These are phyloP conservation scores for Cotesia chilonis DNA, from an alignment of 1,140 invertebrate species.

Conservation along the genomic window DNA sequence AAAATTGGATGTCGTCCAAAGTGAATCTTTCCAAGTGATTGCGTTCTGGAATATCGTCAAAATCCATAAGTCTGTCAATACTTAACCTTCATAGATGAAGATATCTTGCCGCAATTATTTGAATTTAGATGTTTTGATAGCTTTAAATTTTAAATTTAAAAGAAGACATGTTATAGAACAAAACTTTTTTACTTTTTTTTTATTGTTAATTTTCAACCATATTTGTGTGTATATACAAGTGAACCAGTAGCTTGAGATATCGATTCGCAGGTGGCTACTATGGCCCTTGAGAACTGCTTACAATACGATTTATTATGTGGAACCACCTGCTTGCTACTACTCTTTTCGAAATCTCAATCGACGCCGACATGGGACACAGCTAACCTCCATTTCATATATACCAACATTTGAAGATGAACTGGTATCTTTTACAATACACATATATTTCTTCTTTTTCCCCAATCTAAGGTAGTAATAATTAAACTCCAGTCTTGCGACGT, in stretches of 20 bases:
- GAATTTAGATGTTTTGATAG: too few species aligned
- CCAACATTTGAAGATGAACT: too few species aligned
- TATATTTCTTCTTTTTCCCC: too few species aligned
- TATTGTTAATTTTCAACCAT: slow-evolving; percentile 42
- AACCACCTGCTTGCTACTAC: slow-evolving; percentile 54
- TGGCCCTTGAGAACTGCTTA: slow-evolving; percentile 54
- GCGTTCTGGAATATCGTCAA: too few species aligned
- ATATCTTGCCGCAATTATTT: background rate
- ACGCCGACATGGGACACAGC: slow-evolving; percentile 45
- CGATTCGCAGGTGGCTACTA: slow-evolving; percentile 62
- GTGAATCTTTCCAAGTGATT: too few species aligned
- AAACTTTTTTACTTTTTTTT: background rate
- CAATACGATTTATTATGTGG: slow-evolving; percentile 63
- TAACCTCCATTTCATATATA: slow-evolving; percentile 33
- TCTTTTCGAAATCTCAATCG: slow-evolving; percentile 58
- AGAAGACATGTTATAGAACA: background rate
- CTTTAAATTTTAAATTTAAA: too few species aligned
- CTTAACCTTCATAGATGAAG: background rate
- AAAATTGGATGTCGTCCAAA: too few species aligned
- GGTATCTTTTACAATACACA: too few species aligned
- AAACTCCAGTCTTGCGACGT: too few species aligned
- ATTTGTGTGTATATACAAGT: slow-evolving; percentile 47
- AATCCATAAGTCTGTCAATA: too few species aligned
- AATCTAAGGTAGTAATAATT: too few species aligned
- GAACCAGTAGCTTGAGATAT: slow-evolving; percentile 51